Percentiles rank a stretch among this genome's conserved stretches.
phyloP scores from a whole-genome alignment of 2,113 vertebrate genomes.

The Copsychus sechellarum region DNA sequence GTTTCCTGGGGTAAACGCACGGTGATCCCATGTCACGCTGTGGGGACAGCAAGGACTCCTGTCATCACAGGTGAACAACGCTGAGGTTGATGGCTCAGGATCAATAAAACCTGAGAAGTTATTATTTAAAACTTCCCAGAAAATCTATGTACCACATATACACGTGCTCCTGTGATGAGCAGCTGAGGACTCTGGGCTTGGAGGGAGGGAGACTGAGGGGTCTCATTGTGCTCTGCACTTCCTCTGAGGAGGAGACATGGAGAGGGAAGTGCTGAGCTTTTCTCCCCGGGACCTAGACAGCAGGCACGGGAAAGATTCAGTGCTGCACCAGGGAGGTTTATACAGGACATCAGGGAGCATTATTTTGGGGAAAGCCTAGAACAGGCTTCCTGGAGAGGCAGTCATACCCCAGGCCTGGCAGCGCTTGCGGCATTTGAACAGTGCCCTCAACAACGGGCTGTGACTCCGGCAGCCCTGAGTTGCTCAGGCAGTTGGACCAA shows the following conservation, averaged over 20 bases:
- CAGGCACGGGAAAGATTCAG: accelerated
- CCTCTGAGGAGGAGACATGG: neutral
- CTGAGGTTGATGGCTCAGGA: neutral
- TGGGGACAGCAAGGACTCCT: neutral
- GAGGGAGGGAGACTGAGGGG: neutral
- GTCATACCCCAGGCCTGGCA: too few relatives aligned
- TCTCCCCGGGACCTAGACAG: neutral
- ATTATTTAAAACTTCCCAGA: neutral
- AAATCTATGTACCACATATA: neutral
- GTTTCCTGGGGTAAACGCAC: accelerated
- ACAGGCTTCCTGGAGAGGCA: neutral
- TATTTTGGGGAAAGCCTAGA: neutral
- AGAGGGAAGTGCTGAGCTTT: neutral
- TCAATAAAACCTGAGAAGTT: neutral
- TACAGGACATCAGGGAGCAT: neutral
- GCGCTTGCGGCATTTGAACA: neutral
- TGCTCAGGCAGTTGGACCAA: neutral
- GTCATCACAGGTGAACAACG: accelerated
- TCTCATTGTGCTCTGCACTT: neutral
- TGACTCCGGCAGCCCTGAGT: accelerated
- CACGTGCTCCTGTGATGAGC: accelerated
- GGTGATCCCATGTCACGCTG: accelerated
- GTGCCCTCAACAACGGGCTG: accelerated
- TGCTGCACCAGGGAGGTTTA: neutral
- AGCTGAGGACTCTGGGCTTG: neutral